A percentile compares a stretch with the other conserved stretches of the same genome.
Evolutionary conservation across 1,140 invertebrate species (phyloP).

Genomic region (Drosophila ohnishii): DNA sequence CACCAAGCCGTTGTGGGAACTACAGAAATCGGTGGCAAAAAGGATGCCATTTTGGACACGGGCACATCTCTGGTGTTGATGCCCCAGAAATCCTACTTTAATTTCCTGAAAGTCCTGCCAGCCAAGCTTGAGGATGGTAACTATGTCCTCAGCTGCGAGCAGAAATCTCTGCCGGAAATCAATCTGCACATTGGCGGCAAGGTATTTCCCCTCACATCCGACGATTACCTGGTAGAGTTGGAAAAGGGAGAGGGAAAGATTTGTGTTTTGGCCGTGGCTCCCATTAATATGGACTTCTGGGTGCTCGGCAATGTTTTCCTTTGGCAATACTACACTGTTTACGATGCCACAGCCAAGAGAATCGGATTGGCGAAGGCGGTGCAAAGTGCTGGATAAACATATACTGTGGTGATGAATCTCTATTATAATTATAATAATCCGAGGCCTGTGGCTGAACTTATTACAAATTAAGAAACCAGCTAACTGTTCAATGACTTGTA

Average conservation of each 20-base stretch:
- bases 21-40: constrained; percentile 64
- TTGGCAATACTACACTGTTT: constrained; percentile 54
- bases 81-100: constrained; percentile 84
- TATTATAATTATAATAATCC: neutral
- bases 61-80: constrained; percentile 90
- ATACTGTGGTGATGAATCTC: neutral
- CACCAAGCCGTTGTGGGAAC: constrained; percentile 14
- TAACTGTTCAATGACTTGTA: no score
- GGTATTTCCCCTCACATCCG: constrained; percentile 27
- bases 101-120: constrained; percentile 28
- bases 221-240: constrained; percentile 37
- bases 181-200: constrained; percentile 34
- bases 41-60: constrained; percentile 89
- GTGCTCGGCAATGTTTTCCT: constrained; percentile 58
- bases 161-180: constrained; percentile 19
- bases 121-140: neutral
- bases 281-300: constrained; percentile 45
- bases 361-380: constrained; percentile 49
- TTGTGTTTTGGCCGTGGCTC: constrained; percentile 29
- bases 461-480: neutral
- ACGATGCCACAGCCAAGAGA: constrained; percentile 33
- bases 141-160: constrained; percentile 21
- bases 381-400: neutral
- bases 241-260: neutral
- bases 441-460: no score